A percentile compares a stretch with the other conserved stretches of the same genome.
These are phyloP conservation scores for Thera britannica DNA, from an alignment of 2,888 invertebrate genomes.

Conservation along the genomic window DNA sequence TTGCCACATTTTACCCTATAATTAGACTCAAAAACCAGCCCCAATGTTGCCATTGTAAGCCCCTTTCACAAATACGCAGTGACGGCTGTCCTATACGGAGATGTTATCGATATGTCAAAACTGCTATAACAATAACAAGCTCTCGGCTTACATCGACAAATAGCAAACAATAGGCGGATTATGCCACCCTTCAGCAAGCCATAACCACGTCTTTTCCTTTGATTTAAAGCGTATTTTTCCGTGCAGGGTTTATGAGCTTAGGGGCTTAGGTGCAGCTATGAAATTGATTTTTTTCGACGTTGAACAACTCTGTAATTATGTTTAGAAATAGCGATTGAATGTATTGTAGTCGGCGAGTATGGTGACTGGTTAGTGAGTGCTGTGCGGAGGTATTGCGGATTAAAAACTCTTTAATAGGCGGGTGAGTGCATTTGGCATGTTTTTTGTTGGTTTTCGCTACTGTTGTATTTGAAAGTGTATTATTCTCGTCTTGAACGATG, in stretches of 20 bases:
- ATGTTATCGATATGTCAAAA: slow-evolving; percentile 50
- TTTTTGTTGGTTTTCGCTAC: neutral
- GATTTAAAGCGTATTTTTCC: slow-evolving; percentile 4
- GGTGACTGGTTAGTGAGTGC: slow-evolving; percentile 29
- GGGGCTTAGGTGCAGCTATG: slow-evolving; percentile 20
- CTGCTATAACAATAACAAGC: slow-evolving; percentile 56
- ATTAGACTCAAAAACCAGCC: slow-evolving; percentile 36
- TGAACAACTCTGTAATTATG: slow-evolving; percentile 42
- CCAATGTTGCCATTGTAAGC: slow-evolving; percentile 31
- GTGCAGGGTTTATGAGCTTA: slow-evolving; percentile 23
- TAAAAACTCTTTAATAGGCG: slow-evolving; percentile 17
- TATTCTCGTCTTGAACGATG: no score
- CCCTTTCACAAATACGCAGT: slow-evolving; percentile 36
- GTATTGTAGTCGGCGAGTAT: slow-evolving; percentile 27
- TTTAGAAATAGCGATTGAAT: slow-evolving; percentile 34
- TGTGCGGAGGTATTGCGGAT: slow-evolving; percentile 25
- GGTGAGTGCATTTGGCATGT: slow-evolving; percentile 9
- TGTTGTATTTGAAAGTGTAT: no score
- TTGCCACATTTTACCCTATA: slow-evolving; percentile 41
- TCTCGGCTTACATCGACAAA: slow-evolving; percentile 53
- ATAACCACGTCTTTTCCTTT: slow-evolving; percentile 2
- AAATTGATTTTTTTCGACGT: slow-evolving; percentile 39
- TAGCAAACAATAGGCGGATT: slow-evolving; percentile 51
- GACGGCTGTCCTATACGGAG: slow-evolving; percentile 37
- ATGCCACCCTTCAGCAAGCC: slow-evolving; percentile 17